These are phyloP conservation scores for Eupleurogrammus muticus DNA, from an alignment of 2,797 vertebrate genomes.

Conservation along the genomic window DNA sequence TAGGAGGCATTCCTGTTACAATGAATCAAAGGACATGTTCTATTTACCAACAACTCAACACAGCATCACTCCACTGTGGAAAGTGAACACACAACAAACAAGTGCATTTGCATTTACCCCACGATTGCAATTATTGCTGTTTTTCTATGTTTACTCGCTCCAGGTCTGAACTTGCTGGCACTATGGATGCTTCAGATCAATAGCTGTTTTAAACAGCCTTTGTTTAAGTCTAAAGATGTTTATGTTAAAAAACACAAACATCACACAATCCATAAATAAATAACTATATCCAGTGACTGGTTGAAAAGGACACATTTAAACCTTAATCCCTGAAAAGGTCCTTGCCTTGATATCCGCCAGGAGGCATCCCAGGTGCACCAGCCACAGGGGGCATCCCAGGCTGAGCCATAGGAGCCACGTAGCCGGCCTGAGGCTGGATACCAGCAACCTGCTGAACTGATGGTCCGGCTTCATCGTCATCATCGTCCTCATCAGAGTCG, in stretches of 20 bases:
- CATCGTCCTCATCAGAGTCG: slow-evolving; percentile 94
- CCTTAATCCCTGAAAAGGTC: neutral
- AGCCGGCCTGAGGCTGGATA: slow-evolving; percentile 90
- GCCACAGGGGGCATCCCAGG: slow-evolving; percentile 91
- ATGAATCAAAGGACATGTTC: slow-evolving; percentile 23
- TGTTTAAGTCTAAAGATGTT: neutral
- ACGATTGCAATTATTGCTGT: too few species aligned
- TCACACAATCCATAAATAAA: neutral
- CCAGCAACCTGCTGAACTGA: slow-evolving; percentile 89
- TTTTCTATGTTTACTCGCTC: neutral
- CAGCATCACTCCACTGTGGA: neutral
- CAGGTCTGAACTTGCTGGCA: neutral
- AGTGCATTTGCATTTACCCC: neutral
- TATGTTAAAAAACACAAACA: neutral
- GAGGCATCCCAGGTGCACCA: slow-evolving; percentile 92
- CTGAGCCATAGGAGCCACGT: slow-evolving; percentile 92
- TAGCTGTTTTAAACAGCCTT: neutral
- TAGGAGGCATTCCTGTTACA: slow-evolving; percentile 92
- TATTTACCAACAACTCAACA: slow-evolving; percentile 7
- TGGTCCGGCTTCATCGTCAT: slow-evolving; percentile 94
- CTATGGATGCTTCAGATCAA: neutral
- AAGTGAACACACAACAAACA: neutral
- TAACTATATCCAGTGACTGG: neutral
- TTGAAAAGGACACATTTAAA: neutral
- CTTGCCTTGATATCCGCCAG: slow-evolving; percentile 85